phyloP scores from a whole-genome alignment of 2,113 vertebrate species.

The Anseranas semipalmata region DNA sequence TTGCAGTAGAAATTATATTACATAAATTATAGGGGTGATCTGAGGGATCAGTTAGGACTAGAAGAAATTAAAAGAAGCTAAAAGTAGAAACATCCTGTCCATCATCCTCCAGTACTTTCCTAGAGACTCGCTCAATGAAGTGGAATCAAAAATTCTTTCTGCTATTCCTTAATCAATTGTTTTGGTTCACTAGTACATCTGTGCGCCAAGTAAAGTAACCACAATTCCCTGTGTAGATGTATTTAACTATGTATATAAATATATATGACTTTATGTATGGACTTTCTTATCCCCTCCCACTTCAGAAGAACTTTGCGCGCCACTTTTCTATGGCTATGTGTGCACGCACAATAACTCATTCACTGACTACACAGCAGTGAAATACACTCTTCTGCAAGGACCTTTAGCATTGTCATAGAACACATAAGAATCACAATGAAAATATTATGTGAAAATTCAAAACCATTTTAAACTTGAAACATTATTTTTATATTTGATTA shows the following conservation, averaged over 20 bases:
- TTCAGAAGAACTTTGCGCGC: background rate
- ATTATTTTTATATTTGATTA: background rate
- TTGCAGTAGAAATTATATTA: background rate
- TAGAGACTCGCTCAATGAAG: background rate
- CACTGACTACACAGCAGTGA: background rate
- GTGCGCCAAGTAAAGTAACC: background rate
- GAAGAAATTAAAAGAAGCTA: background rate
- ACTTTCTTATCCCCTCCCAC: background rate
- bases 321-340: background rate
- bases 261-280: background rate
- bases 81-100: background rate
- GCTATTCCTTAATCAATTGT: background rate
- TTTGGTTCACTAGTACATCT: background rate
- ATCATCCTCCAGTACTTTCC: background rate
- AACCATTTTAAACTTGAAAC: background rate
- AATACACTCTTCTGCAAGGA: background rate
- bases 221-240: background rate
- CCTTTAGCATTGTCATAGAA: background rate
- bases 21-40: background rate
- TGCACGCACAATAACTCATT: background rate
- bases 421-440: background rate
- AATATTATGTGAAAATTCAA: background rate
- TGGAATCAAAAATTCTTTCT: background rate
- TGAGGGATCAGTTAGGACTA: background rate
- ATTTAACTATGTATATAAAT: background rate